These are phyloP conservation scores for Cichlasoma orientale DNA, from an alignment of 2,797 vertebrate genomes.

Conservation along the genomic window DNA sequence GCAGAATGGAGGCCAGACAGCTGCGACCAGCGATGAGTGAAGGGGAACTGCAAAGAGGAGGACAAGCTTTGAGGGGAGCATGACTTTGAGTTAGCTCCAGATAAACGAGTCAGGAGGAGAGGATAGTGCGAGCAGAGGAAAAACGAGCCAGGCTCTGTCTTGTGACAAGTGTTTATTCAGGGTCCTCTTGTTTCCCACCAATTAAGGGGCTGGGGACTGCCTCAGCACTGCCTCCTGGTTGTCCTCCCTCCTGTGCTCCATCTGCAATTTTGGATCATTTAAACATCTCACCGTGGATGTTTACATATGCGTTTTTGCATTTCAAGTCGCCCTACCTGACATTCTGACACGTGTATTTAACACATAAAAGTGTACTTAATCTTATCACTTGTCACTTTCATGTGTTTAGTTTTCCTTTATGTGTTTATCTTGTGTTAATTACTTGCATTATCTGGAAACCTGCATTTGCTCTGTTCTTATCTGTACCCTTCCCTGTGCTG, in stretches of 20 bases:
- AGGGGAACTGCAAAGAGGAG: slow-evolving; percentile 45
- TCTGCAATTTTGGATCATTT: slow-evolving; percentile 48
- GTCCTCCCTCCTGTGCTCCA: slow-evolving; percentile 40
- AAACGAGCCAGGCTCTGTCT: slow-evolving; percentile 60
- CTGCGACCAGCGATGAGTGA: slow-evolving; percentile 62
- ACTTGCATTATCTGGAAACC: slow-evolving; percentile 41
- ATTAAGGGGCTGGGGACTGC: slow-evolving; percentile 66
- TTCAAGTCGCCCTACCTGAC: neutral
- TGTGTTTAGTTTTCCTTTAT: slow-evolving; percentile 4
- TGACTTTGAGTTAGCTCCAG: slow-evolving; percentile 44
- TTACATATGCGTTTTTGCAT: slow-evolving; percentile 8
- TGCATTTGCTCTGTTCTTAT: slow-evolving; percentile 54
- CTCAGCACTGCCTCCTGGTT: slow-evolving; percentile 51
- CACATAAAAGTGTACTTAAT: neutral
- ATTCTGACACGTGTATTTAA: slow-evolving; percentile 19
- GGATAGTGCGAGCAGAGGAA: slow-evolving; percentile 35
- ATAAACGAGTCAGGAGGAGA: slow-evolving; percentile 54
- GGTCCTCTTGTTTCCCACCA: slow-evolving; percentile 74
- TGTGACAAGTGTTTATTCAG: slow-evolving; percentile 72
- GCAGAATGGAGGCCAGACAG: slow-evolving; percentile 63
- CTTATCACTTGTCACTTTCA: neutral
- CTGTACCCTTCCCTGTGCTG: slow-evolving; percentile 34
- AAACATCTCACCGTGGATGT: slow-evolving; percentile 22
- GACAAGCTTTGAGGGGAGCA: slow-evolving; percentile 42
- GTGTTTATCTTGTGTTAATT: slow-evolving; percentile 58